phyloP scores from a whole-genome alignment of 2,797 vertebrate species.

The Allobates femoralis region DNA sequence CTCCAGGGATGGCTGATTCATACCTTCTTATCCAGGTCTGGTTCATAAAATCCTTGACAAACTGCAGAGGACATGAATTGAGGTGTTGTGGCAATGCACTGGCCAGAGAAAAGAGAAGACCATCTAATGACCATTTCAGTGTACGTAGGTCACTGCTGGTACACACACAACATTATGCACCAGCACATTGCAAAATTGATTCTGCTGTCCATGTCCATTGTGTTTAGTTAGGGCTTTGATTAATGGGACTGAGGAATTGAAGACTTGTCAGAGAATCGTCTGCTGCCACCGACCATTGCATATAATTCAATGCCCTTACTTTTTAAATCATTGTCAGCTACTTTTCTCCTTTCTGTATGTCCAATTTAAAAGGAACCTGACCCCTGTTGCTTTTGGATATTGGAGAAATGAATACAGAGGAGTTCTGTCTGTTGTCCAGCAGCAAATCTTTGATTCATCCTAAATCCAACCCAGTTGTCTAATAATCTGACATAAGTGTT shows the following conservation, averaged over 20 bases:
- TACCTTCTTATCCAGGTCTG: slow-evolving; percentile 79
- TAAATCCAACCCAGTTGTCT: too few species aligned
- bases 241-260: not conserved
- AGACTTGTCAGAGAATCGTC: too few species aligned
- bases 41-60: slow-evolving; percentile 81
- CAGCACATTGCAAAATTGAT: not conserved
- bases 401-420: too few species aligned
- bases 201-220: not conserved
- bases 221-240: not conserved
- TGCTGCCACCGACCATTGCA: too few species aligned
- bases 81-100: slow-evolving; percentile 32
- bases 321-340: too few species aligned
- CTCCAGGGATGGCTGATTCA: slow-evolving; percentile 66
- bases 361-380: too few species aligned
- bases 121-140: slow-evolving; percentile 1
- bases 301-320: too few species aligned
- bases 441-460: too few species aligned
- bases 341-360: too few species aligned
- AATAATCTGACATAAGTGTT: too few species aligned
- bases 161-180: not conserved
- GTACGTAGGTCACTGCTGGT: not conserved
- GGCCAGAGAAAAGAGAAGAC: slow-evolving; percentile 37
- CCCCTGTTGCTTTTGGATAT: too few species aligned
- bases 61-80: slow-evolving; percentile 71
- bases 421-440: too few species aligned